These are phyloP conservation scores for Pogonomyrmex californicus DNA, from an alignment of 1,140 invertebrate genomes.

Conservation along the genomic window DNA sequence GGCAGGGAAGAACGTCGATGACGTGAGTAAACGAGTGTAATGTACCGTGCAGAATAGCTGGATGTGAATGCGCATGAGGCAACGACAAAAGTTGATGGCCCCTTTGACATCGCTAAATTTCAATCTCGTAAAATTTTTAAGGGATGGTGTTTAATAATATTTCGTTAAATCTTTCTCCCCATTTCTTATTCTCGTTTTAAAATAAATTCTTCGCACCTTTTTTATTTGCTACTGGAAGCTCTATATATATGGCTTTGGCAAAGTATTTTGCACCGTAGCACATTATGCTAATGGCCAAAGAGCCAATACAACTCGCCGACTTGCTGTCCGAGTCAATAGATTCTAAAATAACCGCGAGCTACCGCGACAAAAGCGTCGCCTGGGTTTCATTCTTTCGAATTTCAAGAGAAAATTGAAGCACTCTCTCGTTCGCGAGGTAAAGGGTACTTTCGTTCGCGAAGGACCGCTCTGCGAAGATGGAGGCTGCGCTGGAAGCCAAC, in stretches of 20 bases:
- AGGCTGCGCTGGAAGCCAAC: constrained; percentile 27
- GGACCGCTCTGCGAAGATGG: constrained; percentile 45
- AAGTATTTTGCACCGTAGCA: background rate
- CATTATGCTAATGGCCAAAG: constrained; percentile 7
- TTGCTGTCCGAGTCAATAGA: background rate
- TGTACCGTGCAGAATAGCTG: constrained; percentile 55
- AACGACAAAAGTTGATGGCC: constrained; percentile 49
- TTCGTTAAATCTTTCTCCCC: too few species aligned
- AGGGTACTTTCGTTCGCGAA: constrained; percentile 45
- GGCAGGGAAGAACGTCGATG: constrained; percentile 33
- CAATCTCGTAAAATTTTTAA: constrained; percentile 26
- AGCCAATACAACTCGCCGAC: background rate
- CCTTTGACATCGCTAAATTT: constrained; percentile 27
- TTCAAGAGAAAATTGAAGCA: constrained; percentile 56
- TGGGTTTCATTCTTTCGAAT: constrained; percentile 39
- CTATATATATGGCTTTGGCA: background rate
- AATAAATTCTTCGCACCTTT: background rate
- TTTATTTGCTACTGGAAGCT: background rate
- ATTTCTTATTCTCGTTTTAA: background rate
- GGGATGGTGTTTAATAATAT: background rate
- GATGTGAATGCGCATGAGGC: constrained; percentile 42
- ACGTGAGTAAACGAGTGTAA: constrained; percentile 56
- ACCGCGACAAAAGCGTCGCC: constrained; percentile 32
- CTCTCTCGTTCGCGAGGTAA: constrained; percentile 44
- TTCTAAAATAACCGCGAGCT: background rate